These are phyloP conservation scores for Astropecten irregularis DNA, from an alignment of 53 echinoderm and acorn worm species.

Conservation along the genomic window DNA sequence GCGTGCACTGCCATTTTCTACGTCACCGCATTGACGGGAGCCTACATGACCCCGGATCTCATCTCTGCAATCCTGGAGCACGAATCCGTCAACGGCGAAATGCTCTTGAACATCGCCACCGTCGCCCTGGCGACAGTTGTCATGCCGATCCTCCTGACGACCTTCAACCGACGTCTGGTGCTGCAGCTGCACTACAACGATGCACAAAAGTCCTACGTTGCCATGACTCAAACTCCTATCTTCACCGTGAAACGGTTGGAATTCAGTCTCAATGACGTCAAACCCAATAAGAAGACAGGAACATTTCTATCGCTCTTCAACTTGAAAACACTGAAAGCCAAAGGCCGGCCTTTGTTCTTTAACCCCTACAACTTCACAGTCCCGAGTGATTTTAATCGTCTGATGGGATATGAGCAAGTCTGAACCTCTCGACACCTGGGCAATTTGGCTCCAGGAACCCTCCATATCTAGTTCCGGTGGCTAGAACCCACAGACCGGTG, in stretches of 20 bases:
- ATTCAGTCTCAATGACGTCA: conserved; percentile 61
- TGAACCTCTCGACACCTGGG: too few species aligned
- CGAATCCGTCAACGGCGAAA: conserved; percentile 56
- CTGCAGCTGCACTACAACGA: conserved; percentile 77
- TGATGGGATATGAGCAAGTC: conserved; percentile 63
- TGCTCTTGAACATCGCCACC: conserved; percentile 31
- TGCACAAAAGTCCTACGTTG: conserved; percentile 60
- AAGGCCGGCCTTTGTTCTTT: conserved; percentile 48
- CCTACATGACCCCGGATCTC: conserved; percentile 83
- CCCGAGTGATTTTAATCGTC: conserved; percentile 80
- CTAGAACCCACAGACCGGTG: too few species aligned
- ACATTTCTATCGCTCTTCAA: conserved; percentile 26
- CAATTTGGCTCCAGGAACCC: too few species aligned
- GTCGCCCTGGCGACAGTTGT: conserved; percentile 54
- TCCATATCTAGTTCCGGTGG: too few species aligned
- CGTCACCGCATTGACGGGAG: conserved; percentile 55
- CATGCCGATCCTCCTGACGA: conserved; percentile 52
- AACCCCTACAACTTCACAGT: conserved; percentile 73
- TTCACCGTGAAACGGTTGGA: conserved; percentile 45
- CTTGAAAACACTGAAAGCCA: conserved; percentile 70
- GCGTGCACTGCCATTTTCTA: conserved; percentile 67
- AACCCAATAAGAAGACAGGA: conserved; percentile 6
- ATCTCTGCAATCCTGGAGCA: conserved; percentile 71
- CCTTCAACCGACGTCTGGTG: conserved; percentile 70
- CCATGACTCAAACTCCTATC: conserved; percentile 54